Percentiles rank a stretch among this genome's conserved stretches.
Conservation (phyloP, 2,797 vertebrate genomes). For the Fistularia tabacaria region DNA sequence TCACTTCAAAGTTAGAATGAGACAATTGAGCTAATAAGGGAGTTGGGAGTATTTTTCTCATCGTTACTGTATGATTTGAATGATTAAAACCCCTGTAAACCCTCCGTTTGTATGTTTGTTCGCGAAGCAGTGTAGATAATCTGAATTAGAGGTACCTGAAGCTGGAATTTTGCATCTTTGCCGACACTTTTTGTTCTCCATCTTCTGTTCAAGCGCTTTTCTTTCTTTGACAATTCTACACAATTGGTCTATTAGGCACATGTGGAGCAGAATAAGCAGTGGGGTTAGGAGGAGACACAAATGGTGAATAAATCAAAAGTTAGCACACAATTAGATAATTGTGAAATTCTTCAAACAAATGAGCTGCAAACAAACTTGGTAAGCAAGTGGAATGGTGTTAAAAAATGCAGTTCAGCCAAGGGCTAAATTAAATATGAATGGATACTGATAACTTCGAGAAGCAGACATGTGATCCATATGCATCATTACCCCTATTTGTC, state of each 20-base stretch:
- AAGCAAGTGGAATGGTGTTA: conserved; percentile 18
- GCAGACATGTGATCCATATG: conserved; percentile 10
- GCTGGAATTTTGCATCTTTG: conserved; percentile 99
- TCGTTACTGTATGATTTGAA: background rate
- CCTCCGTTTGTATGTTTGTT: conserved; percentile 15
- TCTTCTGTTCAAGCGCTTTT: conserved; percentile 97
- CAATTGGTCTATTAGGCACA: conserved; percentile 94
- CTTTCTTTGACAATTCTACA: conserved; percentile 99
- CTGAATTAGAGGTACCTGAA: conserved; percentile 85
- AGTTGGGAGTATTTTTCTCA: background rate
- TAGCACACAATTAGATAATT: conserved; percentile 32
- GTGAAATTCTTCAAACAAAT: conserved; percentile 49
- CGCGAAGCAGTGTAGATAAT: conserved; percentile 19
- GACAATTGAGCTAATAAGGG: no score
- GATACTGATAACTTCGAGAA: conserved; percentile 20
- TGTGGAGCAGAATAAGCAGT: conserved; percentile 76
- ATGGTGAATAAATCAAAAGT: conserved; percentile 30
- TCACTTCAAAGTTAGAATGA: no score
- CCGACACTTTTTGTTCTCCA: conserved; percentile 99
- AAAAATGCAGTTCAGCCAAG: conserved; percentile 1
- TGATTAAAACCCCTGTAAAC: background rate
- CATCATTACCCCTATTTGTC: background rate
- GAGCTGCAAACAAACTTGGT: conserved; percentile 37
- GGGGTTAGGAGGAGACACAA: conserved; percentile 57
- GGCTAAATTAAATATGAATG: no score